Percentiles rank a stretch among this genome's conserved stretches.
phyloP scores from a whole-genome alignment of 53 echinoderm and acorn worm genomes.

The Echinometra lucunter region DNA sequence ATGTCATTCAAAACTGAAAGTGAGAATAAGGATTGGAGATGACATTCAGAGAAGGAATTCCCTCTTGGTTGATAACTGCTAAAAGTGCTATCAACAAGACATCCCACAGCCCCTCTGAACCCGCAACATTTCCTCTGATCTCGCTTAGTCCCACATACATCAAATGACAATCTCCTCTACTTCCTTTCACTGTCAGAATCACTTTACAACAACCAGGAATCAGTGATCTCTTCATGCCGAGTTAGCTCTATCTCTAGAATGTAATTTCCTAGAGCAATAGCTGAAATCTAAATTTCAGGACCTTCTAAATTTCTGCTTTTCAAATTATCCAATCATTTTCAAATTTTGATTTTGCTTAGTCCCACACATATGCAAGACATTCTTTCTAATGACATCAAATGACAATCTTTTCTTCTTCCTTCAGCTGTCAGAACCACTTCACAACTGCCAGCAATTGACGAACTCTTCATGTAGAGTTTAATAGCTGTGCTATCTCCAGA shows the following conservation, averaged over 20 bases:
- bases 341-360: constrained; percentile 34
- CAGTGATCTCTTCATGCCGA: constrained; percentile 20
- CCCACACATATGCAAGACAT: no score
- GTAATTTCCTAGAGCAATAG: no score
- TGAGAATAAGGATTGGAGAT: neutral
- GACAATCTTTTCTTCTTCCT: constrained; percentile 64
- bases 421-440: constrained; percentile 35
- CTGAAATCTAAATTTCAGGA: neutral
- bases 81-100: neutral
- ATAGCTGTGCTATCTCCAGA: neutral
- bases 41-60: constrained; percentile 41
- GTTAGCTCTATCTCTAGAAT: neutral
- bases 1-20: neutral
- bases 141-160: constrained; percentile 61
- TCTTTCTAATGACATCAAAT: constrained; percentile 45
- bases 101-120: neutral
- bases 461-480: constrained; percentile 9
- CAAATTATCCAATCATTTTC: no score
- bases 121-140: constrained; percentile 60
- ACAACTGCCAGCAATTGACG: neutral
- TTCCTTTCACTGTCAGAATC: constrained; percentile 47
- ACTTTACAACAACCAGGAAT: constrained; percentile 9
- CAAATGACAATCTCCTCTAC: constrained; percentile 61
- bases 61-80: neutral
- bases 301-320: no score